Conservation (phyloP, 1,140 invertebrate genomes). For the Hylaeus volcanicus region DNA sequence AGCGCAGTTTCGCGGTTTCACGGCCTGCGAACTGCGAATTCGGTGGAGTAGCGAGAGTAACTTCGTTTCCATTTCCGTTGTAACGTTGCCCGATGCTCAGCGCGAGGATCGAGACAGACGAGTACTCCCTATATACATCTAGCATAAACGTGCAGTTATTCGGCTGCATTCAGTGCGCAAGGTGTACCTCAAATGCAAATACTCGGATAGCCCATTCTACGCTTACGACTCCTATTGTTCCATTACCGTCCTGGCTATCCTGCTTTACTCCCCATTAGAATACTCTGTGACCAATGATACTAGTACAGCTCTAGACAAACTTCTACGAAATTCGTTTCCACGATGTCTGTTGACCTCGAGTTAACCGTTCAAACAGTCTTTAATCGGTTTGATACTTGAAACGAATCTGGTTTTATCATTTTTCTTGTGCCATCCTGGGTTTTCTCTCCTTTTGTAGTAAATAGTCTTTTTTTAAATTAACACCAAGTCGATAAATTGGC, state of each 20-base stretch:
- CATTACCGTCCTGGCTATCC: slow-evolving; percentile 36
- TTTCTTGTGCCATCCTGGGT: no score
- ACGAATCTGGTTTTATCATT: no score
- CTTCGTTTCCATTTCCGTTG: slow-evolving; percentile 50
- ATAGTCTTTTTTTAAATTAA: no score
- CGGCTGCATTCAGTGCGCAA: slow-evolving; percentile 26
- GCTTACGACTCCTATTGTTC: slow-evolving; percentile 46
- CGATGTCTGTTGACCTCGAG: not conserved
- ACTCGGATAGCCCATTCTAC: slow-evolving; percentile 31
- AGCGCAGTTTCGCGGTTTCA: slow-evolving; percentile 26
- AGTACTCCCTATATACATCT: not conserved
- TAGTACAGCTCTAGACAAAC: slow-evolving; percentile 28
- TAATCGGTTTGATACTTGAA: no score
- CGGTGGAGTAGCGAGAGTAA: slow-evolving; percentile 6
- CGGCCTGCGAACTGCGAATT: slow-evolving; percentile 6
- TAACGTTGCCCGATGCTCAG: slow-evolving; percentile 20
- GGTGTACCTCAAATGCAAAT: slow-evolving; percentile 56
- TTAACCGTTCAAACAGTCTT: no score
- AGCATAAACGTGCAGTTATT: slow-evolving; percentile 40
- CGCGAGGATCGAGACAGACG: not conserved
- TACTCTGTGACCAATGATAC: slow-evolving; percentile 5
- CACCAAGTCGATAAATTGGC: no score
- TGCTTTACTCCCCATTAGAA: slow-evolving; percentile 10
- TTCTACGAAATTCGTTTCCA: not conserved
- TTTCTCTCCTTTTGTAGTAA: no score